Evolutionary conservation across 2,797 vertebrate species (phyloP).

Genomic region (Halcyon chelicuti): DNA sequence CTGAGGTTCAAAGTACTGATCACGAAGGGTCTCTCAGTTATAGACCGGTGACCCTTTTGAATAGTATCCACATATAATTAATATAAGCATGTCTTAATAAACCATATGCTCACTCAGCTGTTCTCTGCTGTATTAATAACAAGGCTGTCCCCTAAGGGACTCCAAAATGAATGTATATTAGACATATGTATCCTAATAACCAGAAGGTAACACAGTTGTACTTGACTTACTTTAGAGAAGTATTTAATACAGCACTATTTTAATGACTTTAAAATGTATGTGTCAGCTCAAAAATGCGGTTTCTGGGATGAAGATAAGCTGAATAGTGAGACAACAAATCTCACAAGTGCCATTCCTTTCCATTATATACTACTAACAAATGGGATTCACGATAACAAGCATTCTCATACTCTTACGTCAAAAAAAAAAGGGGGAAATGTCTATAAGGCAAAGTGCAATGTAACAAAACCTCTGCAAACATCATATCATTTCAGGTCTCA

Average conservation of each 20-base stretch:
- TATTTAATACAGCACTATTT: constrained; percentile 64
- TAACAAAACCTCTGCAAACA: not conserved
- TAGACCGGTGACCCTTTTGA: constrained; percentile 64
- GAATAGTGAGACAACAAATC: not conserved
- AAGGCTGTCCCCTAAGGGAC: constrained; percentile 65
- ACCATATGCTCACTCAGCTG: constrained; percentile 80
- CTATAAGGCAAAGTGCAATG: not conserved
- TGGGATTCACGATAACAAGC: not conserved
- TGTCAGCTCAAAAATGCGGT: not conserved
- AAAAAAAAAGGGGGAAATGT: not conserved
- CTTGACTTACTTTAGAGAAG: constrained; percentile 57
- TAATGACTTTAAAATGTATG: constrained; percentile 60
- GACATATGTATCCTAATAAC: constrained; percentile 40
- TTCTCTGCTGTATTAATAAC: constrained; percentile 71
- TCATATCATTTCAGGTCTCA: not conserved
- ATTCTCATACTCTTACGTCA: not conserved
- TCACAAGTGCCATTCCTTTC: not conserved
- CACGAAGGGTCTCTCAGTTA: constrained; percentile 39
- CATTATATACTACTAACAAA: not conserved
- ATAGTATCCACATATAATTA: constrained; percentile 68
- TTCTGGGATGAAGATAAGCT: not conserved
- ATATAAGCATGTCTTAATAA: constrained; percentile 75
- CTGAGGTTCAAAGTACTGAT: constrained; percentile 52
- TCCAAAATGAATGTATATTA: constrained; percentile 72
- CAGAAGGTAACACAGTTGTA: constrained; percentile 59